Conservation (phyloP, 2,888 invertebrate genomes). For the Mesorhabditis spiculigera region DNA sequence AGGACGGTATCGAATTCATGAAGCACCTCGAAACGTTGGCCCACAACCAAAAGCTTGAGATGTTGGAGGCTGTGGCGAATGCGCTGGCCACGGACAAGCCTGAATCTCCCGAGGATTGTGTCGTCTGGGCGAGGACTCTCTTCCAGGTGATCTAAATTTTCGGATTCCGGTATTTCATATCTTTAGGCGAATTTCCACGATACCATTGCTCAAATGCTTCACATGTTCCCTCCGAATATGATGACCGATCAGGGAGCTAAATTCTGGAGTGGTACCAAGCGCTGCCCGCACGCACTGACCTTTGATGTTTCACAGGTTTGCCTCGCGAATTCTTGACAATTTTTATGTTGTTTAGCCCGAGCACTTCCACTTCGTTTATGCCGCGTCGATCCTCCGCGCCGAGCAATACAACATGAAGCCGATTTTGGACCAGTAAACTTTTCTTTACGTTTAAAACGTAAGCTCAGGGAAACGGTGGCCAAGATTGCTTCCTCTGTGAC, state of each 20-base stretch:
- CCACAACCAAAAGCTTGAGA: slow-evolving; percentile 43
- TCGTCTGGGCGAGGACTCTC: slow-evolving; percentile 75
- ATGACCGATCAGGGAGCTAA: slow-evolving; percentile 68
- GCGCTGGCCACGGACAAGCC: slow-evolving; percentile 84
- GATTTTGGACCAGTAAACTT: slow-evolving; percentile 71
- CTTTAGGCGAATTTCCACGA: slow-evolving; percentile 83
- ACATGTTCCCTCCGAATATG: slow-evolving; percentile 89
- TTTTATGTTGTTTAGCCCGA: slow-evolving; percentile 48
- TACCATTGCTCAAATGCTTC: slow-evolving; percentile 89
- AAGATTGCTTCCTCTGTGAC: slow-evolving; percentile 32
- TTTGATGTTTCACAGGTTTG: slow-evolving; percentile 62
- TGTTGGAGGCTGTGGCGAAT: slow-evolving; percentile 38
- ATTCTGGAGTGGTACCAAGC: slow-evolving; percentile 96
- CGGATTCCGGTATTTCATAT: neutral
- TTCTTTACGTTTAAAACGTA: slow-evolving; percentile 63
- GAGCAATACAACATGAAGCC: slow-evolving; percentile 69
- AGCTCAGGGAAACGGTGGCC: slow-evolving; percentile 55
- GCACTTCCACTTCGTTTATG: slow-evolving; percentile 84
- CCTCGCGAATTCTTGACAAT: neutral
- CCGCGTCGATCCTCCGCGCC: slow-evolving; percentile 82
- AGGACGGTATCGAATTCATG: slow-evolving; percentile 48
- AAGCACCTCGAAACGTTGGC: slow-evolving; percentile 48
- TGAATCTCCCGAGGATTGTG: slow-evolving; percentile 77
- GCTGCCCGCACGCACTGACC: slow-evolving; percentile 81
- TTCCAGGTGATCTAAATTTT: slow-evolving; percentile 27